Evolutionary conservation across 2,888 invertebrate species (phyloP).

Genomic region (Muscina levida): DNA sequence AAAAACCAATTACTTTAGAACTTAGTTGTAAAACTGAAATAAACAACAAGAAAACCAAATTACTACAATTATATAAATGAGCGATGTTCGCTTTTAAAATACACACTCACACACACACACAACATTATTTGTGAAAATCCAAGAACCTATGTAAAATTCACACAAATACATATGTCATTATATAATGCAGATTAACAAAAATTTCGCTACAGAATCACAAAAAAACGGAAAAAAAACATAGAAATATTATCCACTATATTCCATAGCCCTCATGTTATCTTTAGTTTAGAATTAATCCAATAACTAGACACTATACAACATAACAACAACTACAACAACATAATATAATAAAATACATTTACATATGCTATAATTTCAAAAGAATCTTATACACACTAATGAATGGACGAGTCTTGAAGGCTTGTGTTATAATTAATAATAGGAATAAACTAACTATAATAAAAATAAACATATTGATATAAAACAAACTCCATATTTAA

Average conservation of each 20-base stretch:
- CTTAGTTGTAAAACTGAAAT: constrained; percentile 37
- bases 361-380: no score
- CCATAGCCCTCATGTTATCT: not conserved
- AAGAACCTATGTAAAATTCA: constrained; percentile 12
- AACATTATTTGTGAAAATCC: constrained; percentile 50
- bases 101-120: no score
- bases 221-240: constrained; percentile 49
- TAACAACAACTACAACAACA: no score
- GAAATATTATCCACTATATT: not conserved
- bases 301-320: no score
- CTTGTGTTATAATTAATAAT: no score
- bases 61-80: constrained; percentile 65
- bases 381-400: no score
- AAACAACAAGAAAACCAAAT: constrained; percentile 1
- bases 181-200: no score
- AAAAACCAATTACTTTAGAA: constrained; percentile 39
- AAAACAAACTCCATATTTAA: no score
- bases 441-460: no score
- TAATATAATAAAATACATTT: constrained; percentile 69
- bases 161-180: constrained; percentile 41
- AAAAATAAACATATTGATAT: no score
- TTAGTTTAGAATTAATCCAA: no score
- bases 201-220: constrained; percentile 49
- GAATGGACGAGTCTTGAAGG: no score
- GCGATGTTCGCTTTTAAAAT: constrained; percentile 76